Conservation (phyloP, 2,888 invertebrate genomes). For the Pollenia amentaria region DNA sequence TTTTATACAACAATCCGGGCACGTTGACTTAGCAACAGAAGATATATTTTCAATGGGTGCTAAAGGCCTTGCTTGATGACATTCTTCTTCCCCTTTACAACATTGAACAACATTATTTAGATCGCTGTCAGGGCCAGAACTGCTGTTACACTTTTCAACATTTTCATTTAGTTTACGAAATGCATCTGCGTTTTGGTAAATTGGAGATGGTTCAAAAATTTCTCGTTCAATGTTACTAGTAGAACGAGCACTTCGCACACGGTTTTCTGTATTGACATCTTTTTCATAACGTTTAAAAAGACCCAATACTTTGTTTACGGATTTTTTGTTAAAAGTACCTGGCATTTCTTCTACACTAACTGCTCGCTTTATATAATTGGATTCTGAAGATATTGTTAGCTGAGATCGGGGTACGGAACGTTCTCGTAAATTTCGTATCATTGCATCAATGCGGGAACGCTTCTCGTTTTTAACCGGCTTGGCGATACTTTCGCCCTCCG, state of each 20-base stretch:
- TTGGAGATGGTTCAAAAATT: constrained; percentile 80
- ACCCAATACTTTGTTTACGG: constrained; percentile 91
- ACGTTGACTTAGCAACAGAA: constrained; percentile 2
- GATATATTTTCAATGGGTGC: neutral
- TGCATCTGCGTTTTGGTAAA: constrained; percentile 78
- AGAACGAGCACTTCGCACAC: constrained; percentile 82
- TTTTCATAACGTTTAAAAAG: constrained; percentile 91
- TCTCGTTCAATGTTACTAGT: constrained; percentile 83
- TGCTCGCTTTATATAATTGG: constrained; percentile 89
- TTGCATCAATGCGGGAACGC: constrained; percentile 85
- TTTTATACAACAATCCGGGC: constrained; percentile 56
- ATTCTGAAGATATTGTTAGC: constrained; percentile 86
- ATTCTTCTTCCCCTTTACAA: neutral
- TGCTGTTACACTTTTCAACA: constrained; percentile 29
- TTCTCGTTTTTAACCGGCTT: constrained; percentile 80
- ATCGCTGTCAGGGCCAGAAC: constrained; percentile 3
- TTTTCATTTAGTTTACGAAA: constrained; percentile 41
- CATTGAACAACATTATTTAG: neutral
- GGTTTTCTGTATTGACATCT: constrained; percentile 84
- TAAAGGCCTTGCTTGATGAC: constrained; percentile 1
- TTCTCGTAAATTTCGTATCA: constrained; percentile 87
- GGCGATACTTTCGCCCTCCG: constrained; percentile 77
- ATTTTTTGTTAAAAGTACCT: constrained; percentile 87
- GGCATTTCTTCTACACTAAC: constrained; percentile 90
- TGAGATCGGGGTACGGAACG: constrained; percentile 88